Percentiles rank a stretch among this genome's conserved stretches.
These are phyloP conservation scores for Theonella swinhoei DNA, from an alignment of 37 sponge, comb jelly and placozoan species.

Conservation along the genomic window DNA sequence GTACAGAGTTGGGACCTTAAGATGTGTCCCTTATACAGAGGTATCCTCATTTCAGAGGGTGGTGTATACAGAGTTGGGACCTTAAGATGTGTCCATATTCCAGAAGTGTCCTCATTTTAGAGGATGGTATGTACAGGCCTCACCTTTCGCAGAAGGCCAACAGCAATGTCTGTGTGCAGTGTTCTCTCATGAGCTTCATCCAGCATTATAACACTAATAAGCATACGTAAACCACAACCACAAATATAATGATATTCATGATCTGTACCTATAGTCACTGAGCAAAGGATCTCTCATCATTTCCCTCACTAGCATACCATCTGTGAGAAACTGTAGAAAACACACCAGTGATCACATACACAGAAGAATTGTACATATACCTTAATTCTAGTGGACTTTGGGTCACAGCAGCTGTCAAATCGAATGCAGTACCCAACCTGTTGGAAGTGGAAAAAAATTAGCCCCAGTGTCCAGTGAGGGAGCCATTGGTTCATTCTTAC, in stretches of 20 bases:
- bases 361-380: conserved; percentile 14
- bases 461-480: not conserved
- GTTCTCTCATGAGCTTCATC: conserved; percentile 99
- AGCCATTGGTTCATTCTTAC: conserved; percentile 14
- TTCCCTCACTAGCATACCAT: conserved; percentile 91
- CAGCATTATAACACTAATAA: conserved; percentile 84
- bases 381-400: conserved; percentile 79
- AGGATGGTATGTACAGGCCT: too few species aligned
- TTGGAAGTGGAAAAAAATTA: not conserved
- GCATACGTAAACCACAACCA: not conserved
- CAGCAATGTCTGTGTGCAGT: conserved; percentile 88
- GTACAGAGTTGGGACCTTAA: too few species aligned
- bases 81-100: too few species aligned
- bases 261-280: conserved; percentile 75
- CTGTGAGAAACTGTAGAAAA: conserved; percentile 84
- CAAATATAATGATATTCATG: not conserved
- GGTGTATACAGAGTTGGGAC: too few species aligned
- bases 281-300: conserved; percentile 98
- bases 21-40: too few species aligned
- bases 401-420: conserved; percentile 86
- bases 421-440: conserved; percentile 91
- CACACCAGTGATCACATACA: not conserved
- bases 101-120: too few species aligned
- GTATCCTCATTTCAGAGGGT: too few species aligned
- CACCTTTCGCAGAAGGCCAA: conserved; percentile 92